Base-by-base conservation (phyloP, 2,888 invertebrate species). In the Chalcosyrphus nemorum region DNA sequence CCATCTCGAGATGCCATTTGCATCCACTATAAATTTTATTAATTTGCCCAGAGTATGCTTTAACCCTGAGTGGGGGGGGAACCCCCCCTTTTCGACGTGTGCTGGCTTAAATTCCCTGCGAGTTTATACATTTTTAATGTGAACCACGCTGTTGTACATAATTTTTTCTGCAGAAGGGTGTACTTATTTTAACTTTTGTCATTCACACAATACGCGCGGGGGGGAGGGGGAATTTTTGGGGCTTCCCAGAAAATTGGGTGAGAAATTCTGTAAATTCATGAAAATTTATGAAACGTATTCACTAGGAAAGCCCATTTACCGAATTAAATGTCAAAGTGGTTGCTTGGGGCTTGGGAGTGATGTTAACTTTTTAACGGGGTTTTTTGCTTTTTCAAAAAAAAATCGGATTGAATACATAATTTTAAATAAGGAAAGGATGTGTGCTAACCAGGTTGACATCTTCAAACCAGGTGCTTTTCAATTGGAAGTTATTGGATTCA, bases 51-150 rank as follows among this genome's bases (percentile, higher is more conserved):
- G n/a, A 9, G 17, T 29, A 13, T 19, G 17, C 56, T 19, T 29
- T 29, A 32, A 19, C 5, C 29, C 29, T 13, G 19, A 9, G 24
- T 4, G 9, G 15, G 21, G 35, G 24, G n/a, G 21, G 27, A n/a
- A n/a, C n/a, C n/a, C n/a, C n/a, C 17, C 11, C 32, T 29, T 32
- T 21, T 35, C 38, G 38, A 35, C n/a, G n/a, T n/a, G n/a, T n/a
- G n/a, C n/a, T n/a, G n/a, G n/a, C n/a, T n/a, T n/a, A n/a, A 35
- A 13, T 57, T 56, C 43, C 2, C 15, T 1, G 50, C 24, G 38
- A 57, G 24, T 27, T n/a, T n/a, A 59, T 72, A 52, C 50, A 78
- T 71, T 63, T 56, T 71, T 78, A 71, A 78, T 78, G 56, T n/a
- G 29, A 54, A 59, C 35, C 32, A 15, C 32, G 52, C 24, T 59